A percentile compares a stretch with the other conserved stretches of the same genome.
Conservation (phyloP, 2,888 invertebrate genomes). For the Aleiodes alternator region DNA sequence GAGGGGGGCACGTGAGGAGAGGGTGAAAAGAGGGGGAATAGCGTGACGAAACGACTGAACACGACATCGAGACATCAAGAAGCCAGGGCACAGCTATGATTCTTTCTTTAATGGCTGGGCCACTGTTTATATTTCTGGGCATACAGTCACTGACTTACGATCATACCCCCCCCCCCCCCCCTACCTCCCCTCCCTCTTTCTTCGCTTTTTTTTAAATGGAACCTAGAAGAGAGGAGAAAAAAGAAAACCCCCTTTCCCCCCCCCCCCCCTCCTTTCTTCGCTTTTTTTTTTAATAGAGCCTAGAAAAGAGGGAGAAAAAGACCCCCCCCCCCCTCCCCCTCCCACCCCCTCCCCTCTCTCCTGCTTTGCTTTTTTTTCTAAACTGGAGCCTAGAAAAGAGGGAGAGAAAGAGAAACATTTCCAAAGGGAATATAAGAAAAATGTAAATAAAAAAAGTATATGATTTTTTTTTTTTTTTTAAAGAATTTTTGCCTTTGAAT, state of each 20-base stretch:
- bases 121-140: slow-evolving; percentile 54
- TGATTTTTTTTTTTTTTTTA: neutral
- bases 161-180: neutral
- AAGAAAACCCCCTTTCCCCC: too few relatives aligned
- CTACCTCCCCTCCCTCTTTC: neutral
- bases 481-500: slow-evolving; percentile 26
- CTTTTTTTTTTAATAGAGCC: neutral
- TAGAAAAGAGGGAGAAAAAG: neutral
- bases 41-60: slow-evolving; percentile 65
- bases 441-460: neutral
- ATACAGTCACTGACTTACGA: slow-evolving; percentile 39
- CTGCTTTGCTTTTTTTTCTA: neutral
- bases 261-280: neutral
- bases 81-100: slow-evolving; percentile 58
- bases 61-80: slow-evolving; percentile 66
- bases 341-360: too few relatives aligned
- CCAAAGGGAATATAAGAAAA: slow-evolving; percentile 3
- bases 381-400: too few relatives aligned
- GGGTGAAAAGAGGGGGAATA: slow-evolving; percentile 43
- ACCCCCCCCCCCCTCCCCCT: neutral
- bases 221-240: too few relatives aligned
- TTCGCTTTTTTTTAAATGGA: neutral
- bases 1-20: neutral
- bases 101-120: slow-evolving; percentile 59
- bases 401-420: too few relatives aligned